Base-by-base conservation (phyloP, 2,113 vertebrate genomes). In the Enhydra lutris region DNA sequence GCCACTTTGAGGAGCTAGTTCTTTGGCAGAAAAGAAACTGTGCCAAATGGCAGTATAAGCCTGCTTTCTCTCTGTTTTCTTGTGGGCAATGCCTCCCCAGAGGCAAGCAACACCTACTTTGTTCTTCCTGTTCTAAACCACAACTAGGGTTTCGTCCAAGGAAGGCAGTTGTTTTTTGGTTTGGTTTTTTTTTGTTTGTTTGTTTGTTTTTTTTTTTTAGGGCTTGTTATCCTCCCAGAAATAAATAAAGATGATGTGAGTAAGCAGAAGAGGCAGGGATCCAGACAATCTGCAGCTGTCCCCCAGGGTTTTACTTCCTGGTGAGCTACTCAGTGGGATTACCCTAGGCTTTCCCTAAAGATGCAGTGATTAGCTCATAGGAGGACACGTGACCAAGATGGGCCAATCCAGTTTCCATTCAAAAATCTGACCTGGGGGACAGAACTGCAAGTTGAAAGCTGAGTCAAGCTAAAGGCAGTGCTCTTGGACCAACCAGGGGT, bases 221-320 rank as follows among this genome's bases (percentile, higher is more conserved):
- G 83, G 7, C 34, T 81, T 85, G 61, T 81, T 93, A 78, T 59
- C 18, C 52, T 94, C 61, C 69, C 57, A 97, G 9, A 97, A 76
- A 84, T 87, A 89, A 89, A 90, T 59, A 93, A 96, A 96, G 59
- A 71, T 61, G 71, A 31, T 34, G 7, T 89, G 42, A 88, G 55
- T 80, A 94, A 92, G 59, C 69, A 92, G 47, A 67, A 95, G 80
- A 84, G 85, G 55, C 39, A 89, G 69, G 69, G 23, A 91, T 79
- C 81, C 71, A 96, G 55, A 21, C 17, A 36, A 52, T 85, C 59
- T 34, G 26, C 34, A 57, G 65, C 42, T 55, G 45, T 82, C 63
- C 59, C n/a, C 73, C 31, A 26, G 39, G 65, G 93, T 26, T 85
- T 61, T 52, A 63, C 20, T 86, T 85, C 89, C 81, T 82, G 29